Base-by-base conservation (phyloP, 2,888 invertebrate genomes). In the Pheosia tremula region DNA sequence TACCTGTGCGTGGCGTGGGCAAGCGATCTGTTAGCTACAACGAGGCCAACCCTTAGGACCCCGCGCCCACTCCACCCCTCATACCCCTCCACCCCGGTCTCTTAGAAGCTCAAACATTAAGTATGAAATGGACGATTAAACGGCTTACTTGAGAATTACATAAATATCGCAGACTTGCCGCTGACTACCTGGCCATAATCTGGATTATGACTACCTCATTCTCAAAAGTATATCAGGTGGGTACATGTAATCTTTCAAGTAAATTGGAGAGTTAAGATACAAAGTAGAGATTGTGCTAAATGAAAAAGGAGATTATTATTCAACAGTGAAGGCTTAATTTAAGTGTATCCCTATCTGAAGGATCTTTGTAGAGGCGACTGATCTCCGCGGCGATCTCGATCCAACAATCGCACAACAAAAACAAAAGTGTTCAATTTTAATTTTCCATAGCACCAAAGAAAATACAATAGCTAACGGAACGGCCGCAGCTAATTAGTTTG, bases 101-200 rank as follows among this genome's bases (percentile, higher is more conserved):
- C 80, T 80, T 77, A 78, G 74, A 69, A 81, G 78, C 80, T 82
- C 79, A 81, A 85, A 85, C 87, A 86, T 88, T 88, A 86, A 85
- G 82, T 80, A 84, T 79, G 80, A 81, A 79, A 85, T 86, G 84
- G 84, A 82, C 86, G 86, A 88, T 90, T 89, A 88, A 86, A 84
- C 83, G 77, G 84, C 82, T 88, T 87, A 84, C 81, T 82, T 71
- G 77, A 79, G 83, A 84, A 85, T 87, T 86, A 85, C 82, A 83
- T 84, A 86, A 87, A 86, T 87, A 85, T 81, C 78, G 75, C 75
- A 79, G 79, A 79, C 74, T 78, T 81, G 77, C 72, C 79, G 72
- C 74, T 79, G 77, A 77, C 79, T 78, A 69, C 77, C 68, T 81
- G 81, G 77, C 79, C 82, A 81, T 77, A 75, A 78, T 78, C 66